phyloP scores from a whole-genome alignment of 2,113 vertebrate species.

The Albula goreensis region DNA sequence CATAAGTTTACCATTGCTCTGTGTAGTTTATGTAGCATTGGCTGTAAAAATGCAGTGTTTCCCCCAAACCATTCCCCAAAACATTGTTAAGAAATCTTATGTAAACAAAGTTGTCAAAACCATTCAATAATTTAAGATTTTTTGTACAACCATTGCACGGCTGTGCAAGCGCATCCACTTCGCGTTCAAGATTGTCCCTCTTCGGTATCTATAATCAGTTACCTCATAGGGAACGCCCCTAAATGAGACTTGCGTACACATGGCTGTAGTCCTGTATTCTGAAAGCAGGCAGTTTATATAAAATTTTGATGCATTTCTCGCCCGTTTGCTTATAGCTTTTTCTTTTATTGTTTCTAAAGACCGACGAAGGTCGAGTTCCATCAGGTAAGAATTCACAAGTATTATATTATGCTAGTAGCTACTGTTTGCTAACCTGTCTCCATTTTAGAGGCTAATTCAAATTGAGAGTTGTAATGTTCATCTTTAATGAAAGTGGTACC shows the following conservation, averaged over 20 bases:
- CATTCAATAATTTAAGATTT: background rate
- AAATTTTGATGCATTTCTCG: background rate
- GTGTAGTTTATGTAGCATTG: no score
- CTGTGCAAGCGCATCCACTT: background rate
- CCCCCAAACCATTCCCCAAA: no score
- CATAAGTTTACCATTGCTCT: no score
- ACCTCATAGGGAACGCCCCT: no score
- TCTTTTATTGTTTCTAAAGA: no score
- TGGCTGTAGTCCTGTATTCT: background rate
- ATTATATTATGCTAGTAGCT: background rate
- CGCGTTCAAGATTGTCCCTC: background rate
- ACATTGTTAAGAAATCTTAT: no score
- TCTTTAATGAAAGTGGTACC: background rate
- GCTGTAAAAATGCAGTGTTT: no score
- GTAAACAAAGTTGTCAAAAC: background rate
- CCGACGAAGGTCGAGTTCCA: background rate
- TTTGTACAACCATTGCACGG: background rate
- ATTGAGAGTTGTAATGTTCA: background rate
- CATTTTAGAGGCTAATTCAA: background rate
- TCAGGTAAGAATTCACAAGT: background rate
- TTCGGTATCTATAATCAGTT: background rate
- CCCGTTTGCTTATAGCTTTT: background rate
- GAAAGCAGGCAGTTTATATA: background rate
- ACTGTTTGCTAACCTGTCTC: background rate
- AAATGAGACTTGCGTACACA: background rate